Conservation (phyloP, 1,140 invertebrate genomes). For the Thaumetopoea pityocampa region DNA sequence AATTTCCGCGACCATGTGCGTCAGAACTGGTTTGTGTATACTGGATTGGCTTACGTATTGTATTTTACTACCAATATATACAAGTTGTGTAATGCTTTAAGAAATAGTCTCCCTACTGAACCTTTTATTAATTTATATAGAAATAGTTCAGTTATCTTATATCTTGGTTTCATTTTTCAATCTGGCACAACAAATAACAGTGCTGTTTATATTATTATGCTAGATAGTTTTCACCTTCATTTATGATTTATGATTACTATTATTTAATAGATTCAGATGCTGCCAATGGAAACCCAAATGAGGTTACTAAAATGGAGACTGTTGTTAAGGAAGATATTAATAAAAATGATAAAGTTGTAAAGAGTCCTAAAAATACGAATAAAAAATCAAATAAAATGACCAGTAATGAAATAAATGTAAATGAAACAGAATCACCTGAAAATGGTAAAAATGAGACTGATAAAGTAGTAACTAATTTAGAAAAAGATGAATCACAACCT, state of each 20-base stretch:
- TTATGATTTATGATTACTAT: conserved; percentile 7
- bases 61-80: too few species aligned
- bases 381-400: conserved; percentile 52
- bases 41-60: too few species aligned
- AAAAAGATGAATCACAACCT: conserved; percentile 30
- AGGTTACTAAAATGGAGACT: conserved; percentile 44
- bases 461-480: conserved; percentile 55
- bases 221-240: too few species aligned
- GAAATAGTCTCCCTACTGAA: too few species aligned
- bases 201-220: too few species aligned
- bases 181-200: too few species aligned
- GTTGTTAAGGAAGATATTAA: conserved; percentile 56
- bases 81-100: too few species aligned
- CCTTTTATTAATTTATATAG: too few species aligned
- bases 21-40: too few species aligned
- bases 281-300: conserved; percentile 57
- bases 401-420: conserved; percentile 40
- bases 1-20: too few species aligned
- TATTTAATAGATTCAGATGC: conserved; percentile 46
- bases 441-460: conserved; percentile 71
- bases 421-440: conserved; percentile 53
- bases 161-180: too few species aligned
- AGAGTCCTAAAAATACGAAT: conserved; percentile 54
- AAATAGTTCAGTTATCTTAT: too few species aligned
- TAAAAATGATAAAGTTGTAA: conserved; percentile 62